Evolutionary conservation across 2,888 invertebrate genomes (phyloP).

Genomic region (Meiosimyza platycephala): DNA sequence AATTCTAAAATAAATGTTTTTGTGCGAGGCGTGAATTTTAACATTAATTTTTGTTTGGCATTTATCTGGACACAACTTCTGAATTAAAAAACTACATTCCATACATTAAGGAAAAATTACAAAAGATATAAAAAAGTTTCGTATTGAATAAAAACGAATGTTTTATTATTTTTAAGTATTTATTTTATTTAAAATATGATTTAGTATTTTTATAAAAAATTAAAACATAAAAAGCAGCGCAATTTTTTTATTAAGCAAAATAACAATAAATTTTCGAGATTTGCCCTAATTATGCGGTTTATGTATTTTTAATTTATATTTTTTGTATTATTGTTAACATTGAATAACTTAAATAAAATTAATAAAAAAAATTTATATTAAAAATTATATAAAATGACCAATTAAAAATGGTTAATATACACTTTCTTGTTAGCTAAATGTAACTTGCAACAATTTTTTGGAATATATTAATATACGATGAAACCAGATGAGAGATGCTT

Average conservation of each 20-base stretch:
- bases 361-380: constrained; percentile 7
- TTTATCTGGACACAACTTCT: neutral
- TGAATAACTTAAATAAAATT: constrained; percentile 10
- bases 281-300: constrained; percentile 7
- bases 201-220: constrained; percentile 35
- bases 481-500: constrained; percentile 31
- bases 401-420: neutral
- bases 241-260: constrained; percentile 7
- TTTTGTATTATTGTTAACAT: neutral
- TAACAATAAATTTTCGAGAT: constrained; percentile 26
- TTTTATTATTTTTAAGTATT: constrained; percentile 9
- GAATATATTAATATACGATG: constrained; percentile 13
- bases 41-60: neutral
- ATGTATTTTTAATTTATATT: neutral
- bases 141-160: constrained; percentile 6
- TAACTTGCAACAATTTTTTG: constrained; percentile 4
- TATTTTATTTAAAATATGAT: constrained; percentile 38
- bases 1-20: no score
- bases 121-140: no score
- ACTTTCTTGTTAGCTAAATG: neutral
- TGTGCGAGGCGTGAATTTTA: no score
- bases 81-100: neutral
- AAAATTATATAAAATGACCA: constrained; percentile 12
- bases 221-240: constrained; percentile 29
- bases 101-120: no score